These are phyloP conservation scores for Geophilus truncorum DNA, from an alignment of 2,888 invertebrate species.

Conservation along the genomic window DNA sequence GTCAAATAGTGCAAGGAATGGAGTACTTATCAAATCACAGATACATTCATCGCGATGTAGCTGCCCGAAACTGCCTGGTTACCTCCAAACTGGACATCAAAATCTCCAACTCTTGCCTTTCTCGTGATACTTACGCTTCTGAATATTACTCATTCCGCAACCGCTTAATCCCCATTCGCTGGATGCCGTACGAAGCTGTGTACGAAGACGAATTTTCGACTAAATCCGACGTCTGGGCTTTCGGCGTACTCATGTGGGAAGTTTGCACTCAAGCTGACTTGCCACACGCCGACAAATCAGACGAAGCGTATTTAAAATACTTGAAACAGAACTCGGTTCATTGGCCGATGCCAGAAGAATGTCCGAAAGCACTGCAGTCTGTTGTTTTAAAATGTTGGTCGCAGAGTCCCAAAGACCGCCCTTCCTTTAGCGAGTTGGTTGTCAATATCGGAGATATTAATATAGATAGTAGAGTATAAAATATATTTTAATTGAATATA, in stretches of 20 bases:
- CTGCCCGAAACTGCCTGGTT: constrained; percentile 84
- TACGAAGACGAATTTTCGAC: constrained; percentile 85
- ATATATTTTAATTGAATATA: neutral
- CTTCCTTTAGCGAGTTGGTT: constrained; percentile 48
- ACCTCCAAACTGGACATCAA: constrained; percentile 73
- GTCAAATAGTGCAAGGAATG: constrained; percentile 74
- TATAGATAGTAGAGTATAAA: constrained; percentile 40
- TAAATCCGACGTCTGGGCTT: constrained; percentile 90
- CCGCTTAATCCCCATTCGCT: constrained; percentile 77
- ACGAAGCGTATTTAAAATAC: constrained; percentile 60
- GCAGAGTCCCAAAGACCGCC: constrained; percentile 48
- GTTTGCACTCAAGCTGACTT: constrained; percentile 72
- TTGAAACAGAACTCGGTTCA: constrained; percentile 39
- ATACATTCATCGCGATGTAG: constrained; percentile 83
- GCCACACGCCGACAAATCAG: constrained; percentile 68
- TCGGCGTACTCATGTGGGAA: constrained; percentile 85
- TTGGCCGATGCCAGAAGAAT: constrained; percentile 42
- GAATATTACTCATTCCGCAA: constrained; percentile 85
- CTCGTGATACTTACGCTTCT: constrained; percentile 77
- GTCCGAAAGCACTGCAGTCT: constrained; percentile 44
- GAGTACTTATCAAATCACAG: constrained; percentile 69
- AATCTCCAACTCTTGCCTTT: constrained; percentile 71
- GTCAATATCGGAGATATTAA: constrained; percentile 45
- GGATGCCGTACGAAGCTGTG: constrained; percentile 75
- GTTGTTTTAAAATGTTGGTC: constrained; percentile 46